Percentiles rank a stretch among this genome's conserved stretches.
These are phyloP conservation scores for Crenuchus spilurus DNA, from an alignment of 2,797 vertebrate genomes.

Conservation along the genomic window DNA sequence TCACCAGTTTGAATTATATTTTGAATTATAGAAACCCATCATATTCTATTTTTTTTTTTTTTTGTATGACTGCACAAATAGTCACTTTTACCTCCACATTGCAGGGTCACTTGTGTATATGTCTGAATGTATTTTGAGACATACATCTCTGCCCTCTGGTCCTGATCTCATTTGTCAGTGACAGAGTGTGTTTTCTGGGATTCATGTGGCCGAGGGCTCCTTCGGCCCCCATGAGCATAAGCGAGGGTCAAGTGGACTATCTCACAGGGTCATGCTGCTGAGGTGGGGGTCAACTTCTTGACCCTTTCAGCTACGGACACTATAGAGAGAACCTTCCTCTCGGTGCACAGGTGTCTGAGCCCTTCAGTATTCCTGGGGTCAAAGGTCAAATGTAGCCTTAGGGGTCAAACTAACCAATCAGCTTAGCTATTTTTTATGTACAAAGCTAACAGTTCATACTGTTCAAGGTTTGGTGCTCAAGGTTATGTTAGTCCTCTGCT, in stretches of 20 bases:
- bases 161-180: constrained; percentile 76
- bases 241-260: constrained; percentile 79
- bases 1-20: too few species aligned
- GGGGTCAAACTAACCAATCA: constrained; percentile 19
- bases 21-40: too few species aligned
- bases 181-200: constrained; percentile 50
- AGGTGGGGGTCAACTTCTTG: constrained; percentile 68
- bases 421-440: neutral
- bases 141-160: constrained; percentile 61
- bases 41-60: too few species aligned
- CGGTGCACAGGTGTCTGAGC: constrained; percentile 70
- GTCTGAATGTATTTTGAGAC: neutral
- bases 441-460: neutral
- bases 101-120: constrained; percentile 13
- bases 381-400: constrained; percentile 59
- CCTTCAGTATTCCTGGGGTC: constrained; percentile 62
- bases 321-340: constrained; percentile 54
- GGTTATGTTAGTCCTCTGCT: too few species aligned
- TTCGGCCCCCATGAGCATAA: constrained; percentile 62
- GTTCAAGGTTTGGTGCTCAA: neutral
- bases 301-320: constrained; percentile 64
- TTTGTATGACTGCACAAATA: too few species aligned
- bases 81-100: neutral
- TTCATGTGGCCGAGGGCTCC: constrained; percentile 25
- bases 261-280: constrained; percentile 60